Percentiles rank a stretch among this genome's conserved stretches.
Conservation (phyloP, 1,140 invertebrate species). For the Bursaphelenchus mucronatus region DNA sequence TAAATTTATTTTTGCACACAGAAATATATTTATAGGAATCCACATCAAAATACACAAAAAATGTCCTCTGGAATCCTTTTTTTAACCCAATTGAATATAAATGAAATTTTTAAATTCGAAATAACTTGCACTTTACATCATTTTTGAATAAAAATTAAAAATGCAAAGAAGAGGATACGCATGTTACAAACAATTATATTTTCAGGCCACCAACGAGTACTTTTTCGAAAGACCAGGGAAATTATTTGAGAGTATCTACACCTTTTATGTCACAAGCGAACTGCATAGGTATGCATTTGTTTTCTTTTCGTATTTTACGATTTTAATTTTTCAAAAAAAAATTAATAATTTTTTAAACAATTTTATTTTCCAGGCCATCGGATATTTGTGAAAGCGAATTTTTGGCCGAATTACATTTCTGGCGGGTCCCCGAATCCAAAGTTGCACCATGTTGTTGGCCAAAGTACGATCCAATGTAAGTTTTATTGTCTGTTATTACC, state of each 20-base stretch:
- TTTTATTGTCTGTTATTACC: slow-evolving; percentile 21
- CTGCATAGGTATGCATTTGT: slow-evolving; percentile 24
- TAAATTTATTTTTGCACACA: too few relatives aligned
- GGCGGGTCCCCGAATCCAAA: slow-evolving; percentile 30
- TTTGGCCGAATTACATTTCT: slow-evolving; percentile 27
- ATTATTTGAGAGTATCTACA: slow-evolving; percentile 34
- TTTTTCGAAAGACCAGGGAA: slow-evolving; percentile 39
- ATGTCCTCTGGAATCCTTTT: too few relatives aligned
- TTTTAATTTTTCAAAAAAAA: neutral
- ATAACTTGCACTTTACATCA: too few relatives aligned
- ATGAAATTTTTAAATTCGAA: too few relatives aligned
- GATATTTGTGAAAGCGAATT: slow-evolving; percentile 39
- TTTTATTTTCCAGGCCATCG: slow-evolving; percentile 20
- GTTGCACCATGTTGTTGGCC: slow-evolving; percentile 31
- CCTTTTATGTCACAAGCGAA: slow-evolving; percentile 30
- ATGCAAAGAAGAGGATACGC: neutral
- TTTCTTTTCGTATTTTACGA: slow-evolving; percentile 1
- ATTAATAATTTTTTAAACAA: neutral
- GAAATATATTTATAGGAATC: too few relatives aligned
- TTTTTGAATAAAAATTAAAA: too few relatives aligned
- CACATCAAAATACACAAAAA: too few relatives aligned
- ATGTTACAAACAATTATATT: slow-evolving; percentile 2
- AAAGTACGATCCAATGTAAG: slow-evolving; percentile 23
- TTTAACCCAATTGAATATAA: too few relatives aligned
- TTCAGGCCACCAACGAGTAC: slow-evolving; percentile 36